These are phyloP conservation scores for Thermophis baileyi DNA, from an alignment of 2,113 vertebrate genomes.

Conservation along the genomic window DNA sequence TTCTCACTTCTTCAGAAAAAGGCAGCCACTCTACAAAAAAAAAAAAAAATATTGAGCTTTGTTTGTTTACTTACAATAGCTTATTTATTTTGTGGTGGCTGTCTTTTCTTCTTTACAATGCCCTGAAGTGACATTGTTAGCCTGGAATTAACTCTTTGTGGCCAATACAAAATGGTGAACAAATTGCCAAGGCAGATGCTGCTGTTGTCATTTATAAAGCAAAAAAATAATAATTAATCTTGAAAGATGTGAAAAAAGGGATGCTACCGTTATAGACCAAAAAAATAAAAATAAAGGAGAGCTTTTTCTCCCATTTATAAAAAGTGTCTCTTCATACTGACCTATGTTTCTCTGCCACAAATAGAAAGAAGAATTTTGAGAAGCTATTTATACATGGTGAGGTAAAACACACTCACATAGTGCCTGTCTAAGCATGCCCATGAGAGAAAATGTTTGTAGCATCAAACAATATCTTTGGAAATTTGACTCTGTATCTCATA, in stretches of 20 bases:
- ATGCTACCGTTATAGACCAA: not conserved
- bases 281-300: not conserved
- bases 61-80: not conserved
- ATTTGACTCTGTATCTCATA: not conserved
- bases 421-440: not conserved
- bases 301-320: not conserved
- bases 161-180: not conserved
- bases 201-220: not conserved
- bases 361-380: not conserved
- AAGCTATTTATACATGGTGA: not conserved
- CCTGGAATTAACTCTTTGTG: not conserved
- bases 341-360: not conserved
- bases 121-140: not conserved
- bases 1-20: not conserved
- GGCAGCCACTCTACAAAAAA: not conserved
- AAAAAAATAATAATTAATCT: not conserved
- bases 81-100: not conserved
- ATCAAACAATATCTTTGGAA: not conserved
- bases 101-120: not conserved
- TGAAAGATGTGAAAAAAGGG: not conserved
- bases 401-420: not conserved
- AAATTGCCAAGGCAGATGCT: not conserved
- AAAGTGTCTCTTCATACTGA: not conserved
- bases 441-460: not conserved
- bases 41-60: not conserved